A percentile compares a stretch with the other conserved stretches of the same genome.
phyloP scores from a whole-genome alignment of 2,797 vertebrate species.

The Pitangus sulphuratus region DNA sequence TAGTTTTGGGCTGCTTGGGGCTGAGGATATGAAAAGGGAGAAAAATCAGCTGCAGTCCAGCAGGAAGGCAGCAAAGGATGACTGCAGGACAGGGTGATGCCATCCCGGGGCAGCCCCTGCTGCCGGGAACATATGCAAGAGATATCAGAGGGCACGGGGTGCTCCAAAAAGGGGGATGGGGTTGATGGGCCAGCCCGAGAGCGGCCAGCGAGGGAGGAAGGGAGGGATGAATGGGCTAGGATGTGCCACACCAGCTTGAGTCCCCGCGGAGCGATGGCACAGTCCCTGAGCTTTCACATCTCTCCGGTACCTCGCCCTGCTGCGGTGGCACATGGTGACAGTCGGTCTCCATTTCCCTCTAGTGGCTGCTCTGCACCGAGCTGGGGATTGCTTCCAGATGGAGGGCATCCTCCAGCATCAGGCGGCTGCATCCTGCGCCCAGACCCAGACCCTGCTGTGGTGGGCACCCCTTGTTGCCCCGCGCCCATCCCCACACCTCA shows the following conservation, averaged over 20 bases:
- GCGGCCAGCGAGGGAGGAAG: not conserved
- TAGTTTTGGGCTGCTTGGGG: not conserved
- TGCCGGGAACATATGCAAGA: rapidly evolving
- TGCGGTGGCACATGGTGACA: not conserved
- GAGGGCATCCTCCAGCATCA: not conserved
- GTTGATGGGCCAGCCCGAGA: not conserved
- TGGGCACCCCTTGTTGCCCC: rapidly evolving
- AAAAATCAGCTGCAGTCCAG: not conserved
- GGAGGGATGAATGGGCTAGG: not conserved
- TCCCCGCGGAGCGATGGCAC: rapidly evolving
- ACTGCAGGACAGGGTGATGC: not conserved
- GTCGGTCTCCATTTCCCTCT: conserved; percentile 66
- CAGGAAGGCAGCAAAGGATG: not conserved
- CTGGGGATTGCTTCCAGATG: not conserved
- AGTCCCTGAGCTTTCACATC: not conserved
- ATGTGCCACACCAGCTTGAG: not conserved
- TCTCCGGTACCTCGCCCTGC: not conserved
- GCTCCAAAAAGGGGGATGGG: not conserved
- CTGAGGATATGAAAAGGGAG: not conserved
- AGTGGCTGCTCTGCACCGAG: conserved; percentile 40
- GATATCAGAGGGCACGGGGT: not conserved
- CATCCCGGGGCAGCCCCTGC: not conserved
- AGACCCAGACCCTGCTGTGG: rapidly evolving
- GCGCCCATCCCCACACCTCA: rapidly evolving
- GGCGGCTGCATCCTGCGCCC: rapidly evolving